phyloP scores from a whole-genome alignment of 2,113 vertebrate species.

The Xiphorhynchus elegans region DNA sequence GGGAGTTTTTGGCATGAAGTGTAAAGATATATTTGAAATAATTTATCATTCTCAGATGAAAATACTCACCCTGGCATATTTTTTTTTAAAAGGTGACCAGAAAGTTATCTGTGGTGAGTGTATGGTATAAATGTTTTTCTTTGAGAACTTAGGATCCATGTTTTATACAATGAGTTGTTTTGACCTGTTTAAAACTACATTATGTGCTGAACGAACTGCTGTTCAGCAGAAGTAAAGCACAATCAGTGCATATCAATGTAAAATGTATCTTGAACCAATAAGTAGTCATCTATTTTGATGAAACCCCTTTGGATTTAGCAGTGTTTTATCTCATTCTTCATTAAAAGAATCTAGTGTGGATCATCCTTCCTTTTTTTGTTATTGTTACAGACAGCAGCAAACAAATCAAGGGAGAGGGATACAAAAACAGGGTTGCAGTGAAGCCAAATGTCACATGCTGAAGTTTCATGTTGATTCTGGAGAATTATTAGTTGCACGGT shows the following conservation, averaged over 20 bases:
- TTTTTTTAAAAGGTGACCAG: neutral
- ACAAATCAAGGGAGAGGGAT: conserved; percentile 54
- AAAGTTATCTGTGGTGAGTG: neutral
- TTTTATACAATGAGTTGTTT: neutral
- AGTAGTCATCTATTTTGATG: conserved; percentile 28
- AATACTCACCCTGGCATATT: neutral
- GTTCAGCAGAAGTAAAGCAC: neutral
- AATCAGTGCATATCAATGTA: neutral
- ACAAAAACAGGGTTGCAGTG: conserved; percentile 66
- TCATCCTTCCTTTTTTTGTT: conserved; percentile 71
- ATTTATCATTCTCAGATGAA: neutral
- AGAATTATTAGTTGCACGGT: conserved; percentile 71
- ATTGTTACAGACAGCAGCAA: conserved; percentile 70
- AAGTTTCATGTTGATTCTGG: conserved; percentile 61
- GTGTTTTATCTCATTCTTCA: conserved; percentile 41
- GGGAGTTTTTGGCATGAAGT: neutral
- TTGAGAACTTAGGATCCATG: neutral
- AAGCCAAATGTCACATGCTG: conserved; percentile 70
- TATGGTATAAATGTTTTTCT: neutral
- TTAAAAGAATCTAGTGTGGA: conserved; percentile 61
- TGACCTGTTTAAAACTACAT: neutral
- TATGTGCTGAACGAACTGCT: neutral
- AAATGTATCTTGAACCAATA: neutral
- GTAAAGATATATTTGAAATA: neutral
- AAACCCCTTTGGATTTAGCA: conserved; percentile 50